phyloP scores from a whole-genome alignment of 2,888 invertebrate genomes.

The Branchellion lobata region DNA sequence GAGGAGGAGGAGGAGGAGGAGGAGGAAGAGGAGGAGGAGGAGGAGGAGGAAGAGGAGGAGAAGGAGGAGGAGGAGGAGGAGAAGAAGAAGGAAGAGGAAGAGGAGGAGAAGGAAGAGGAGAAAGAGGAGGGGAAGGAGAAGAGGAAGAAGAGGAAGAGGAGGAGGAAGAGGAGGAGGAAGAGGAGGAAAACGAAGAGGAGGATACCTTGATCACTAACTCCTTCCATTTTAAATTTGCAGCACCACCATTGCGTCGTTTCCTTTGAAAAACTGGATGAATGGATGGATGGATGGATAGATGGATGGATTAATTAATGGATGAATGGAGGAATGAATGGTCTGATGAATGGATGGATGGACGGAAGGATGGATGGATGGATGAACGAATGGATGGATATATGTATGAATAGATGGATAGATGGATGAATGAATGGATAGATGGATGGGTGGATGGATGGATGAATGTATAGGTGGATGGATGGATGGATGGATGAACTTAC shows the following conservation, averaged over 20 bases:
- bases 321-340: no score
- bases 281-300: no score
- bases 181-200: no score
- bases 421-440: no score
- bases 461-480: no score
- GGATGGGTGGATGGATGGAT: no score
- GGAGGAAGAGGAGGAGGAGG: conserved; percentile 23
- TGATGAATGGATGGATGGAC: no score
- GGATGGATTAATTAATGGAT: no score
- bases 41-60: conserved; percentile 26
- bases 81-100: background rate
- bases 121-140: background rate
- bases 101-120: background rate
- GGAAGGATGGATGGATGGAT: no score
- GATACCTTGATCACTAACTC: background rate
- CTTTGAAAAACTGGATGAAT: background rate
- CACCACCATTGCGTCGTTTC: background rate
- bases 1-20: conserved; percentile 49
- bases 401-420: no score
- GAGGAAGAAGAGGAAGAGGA: background rate
- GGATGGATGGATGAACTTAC: no score
- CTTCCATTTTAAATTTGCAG: background rate
- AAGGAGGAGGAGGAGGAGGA: conserved; percentile 27
- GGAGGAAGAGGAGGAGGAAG: background rate
- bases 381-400: no score